Percentiles rank a stretch among this genome's conserved stretches.
phyloP scores from a whole-genome alignment of 2,113 vertebrate species.

The Bettongia penicillata region DNA sequence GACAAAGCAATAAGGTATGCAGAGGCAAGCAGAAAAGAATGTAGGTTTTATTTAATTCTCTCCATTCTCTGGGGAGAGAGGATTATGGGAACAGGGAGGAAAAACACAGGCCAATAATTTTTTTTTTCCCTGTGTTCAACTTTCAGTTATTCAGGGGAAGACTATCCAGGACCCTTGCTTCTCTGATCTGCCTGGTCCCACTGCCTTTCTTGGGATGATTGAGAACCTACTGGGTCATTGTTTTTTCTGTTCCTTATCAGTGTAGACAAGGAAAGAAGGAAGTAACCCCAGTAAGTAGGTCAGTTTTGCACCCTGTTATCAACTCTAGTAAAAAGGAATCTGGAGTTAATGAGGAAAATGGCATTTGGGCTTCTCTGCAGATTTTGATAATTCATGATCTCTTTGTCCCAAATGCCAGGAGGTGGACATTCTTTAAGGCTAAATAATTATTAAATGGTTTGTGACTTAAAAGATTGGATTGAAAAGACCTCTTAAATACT shows the following conservation, averaged over 20 bases:
- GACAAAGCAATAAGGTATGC: neutral
- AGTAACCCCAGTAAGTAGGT: neutral
- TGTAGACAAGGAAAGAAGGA: neutral
- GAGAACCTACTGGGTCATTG: neutral
- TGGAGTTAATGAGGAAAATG: neutral
- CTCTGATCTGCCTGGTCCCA: neutral
- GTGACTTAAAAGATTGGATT: neutral
- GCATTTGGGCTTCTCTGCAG: neutral
- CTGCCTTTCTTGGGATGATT: neutral
- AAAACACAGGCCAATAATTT: neutral
- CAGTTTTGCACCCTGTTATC: neutral
- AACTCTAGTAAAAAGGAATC: neutral
- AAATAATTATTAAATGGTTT: neutral
- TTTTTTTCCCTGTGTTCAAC: neutral
- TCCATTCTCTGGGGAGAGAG: neutral
- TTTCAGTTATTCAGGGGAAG: neutral
- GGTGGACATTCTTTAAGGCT: neutral
- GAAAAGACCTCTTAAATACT: neutral
- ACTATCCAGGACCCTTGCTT: neutral
- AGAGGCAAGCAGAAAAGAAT: neutral
- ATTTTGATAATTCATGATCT: neutral
- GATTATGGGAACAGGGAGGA: neutral
- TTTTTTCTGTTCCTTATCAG: neutral
- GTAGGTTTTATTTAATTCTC: neutral
- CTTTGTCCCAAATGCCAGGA: neutral